Conservation (phyloP, 2,888 invertebrate genomes). For the Caenorhabditis angaria region DNA sequence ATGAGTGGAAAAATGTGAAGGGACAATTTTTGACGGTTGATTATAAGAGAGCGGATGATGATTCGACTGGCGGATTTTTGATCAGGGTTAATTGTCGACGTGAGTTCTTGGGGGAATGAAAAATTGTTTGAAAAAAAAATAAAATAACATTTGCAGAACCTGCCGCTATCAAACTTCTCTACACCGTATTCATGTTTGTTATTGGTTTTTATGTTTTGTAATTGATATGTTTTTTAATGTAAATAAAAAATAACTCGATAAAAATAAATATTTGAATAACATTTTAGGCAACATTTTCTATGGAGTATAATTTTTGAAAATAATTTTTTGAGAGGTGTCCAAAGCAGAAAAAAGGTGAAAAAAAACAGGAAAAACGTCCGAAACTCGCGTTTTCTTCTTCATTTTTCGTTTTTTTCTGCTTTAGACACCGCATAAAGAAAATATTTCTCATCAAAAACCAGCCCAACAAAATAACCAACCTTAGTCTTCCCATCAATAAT, state of each 20-base stretch:
- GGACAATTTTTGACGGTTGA: conserved; percentile 35
- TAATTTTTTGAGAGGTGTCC: no score
- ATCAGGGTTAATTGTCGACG: conserved; percentile 31
- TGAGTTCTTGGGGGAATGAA: conserved; percentile 16
- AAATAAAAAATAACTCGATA: no score
- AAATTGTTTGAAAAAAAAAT: neutral
- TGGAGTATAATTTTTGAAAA: no score
- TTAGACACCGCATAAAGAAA: no score
- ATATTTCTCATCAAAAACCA: no score
- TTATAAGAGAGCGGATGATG: conserved; percentile 27
- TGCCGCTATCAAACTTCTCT: conserved; percentile 9
- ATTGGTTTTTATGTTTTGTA: neutral
- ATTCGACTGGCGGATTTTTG: conserved; percentile 31
- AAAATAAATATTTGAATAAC: no score
- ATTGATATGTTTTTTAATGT: no score
- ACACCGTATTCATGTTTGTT: conserved; percentile 10
- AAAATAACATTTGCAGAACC: conserved; percentile 18
- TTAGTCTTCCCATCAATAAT: conserved; percentile 48
- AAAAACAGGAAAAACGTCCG: no score
- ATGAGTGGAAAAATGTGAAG: conserved; percentile 9
- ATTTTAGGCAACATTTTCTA: no score
- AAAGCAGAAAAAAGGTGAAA: no score
- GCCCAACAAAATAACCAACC: conserved; percentile 15
- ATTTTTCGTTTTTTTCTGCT: no score
- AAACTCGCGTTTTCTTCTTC: neutral